These are phyloP conservation scores for Morelia viridis DNA, from an alignment of 2,797 vertebrate species.

Conservation along the genomic window DNA sequence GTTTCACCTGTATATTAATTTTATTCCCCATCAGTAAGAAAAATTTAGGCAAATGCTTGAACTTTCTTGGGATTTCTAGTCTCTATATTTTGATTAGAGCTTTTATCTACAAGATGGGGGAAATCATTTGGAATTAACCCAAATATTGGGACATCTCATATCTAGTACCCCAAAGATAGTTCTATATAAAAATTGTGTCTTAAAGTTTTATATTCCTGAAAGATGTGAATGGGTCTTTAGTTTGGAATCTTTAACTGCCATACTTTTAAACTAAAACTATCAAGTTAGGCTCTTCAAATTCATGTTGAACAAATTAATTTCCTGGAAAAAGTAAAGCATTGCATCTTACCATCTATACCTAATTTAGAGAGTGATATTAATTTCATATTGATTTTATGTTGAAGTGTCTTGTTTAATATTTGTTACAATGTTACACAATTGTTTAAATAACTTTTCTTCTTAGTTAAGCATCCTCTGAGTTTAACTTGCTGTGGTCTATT, in stretches of 20 bases:
- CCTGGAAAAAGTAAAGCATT: not conserved
- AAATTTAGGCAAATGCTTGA: not conserved
- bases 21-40: not conserved
- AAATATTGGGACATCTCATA: not conserved
- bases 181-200: not conserved
- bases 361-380: not conserved
- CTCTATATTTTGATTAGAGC: not conserved
- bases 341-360: not conserved
- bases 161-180: not conserved
- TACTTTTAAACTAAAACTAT: not conserved
- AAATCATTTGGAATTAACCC: not conserved
- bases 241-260: not conserved
- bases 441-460: not conserved
- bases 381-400: slow-evolving; percentile 4
- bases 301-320: not conserved
- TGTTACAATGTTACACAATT: not conserved
- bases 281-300: not conserved
- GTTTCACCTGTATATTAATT: not conserved
- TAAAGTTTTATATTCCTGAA: not conserved
- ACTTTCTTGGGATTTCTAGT: not conserved
- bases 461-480: not conserved
- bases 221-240: not conserved
- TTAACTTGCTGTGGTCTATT: not conserved
- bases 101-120: not conserved
- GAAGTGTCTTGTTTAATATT: not conserved